phyloP scores from a whole-genome alignment of 2,888 invertebrate species.

The Tetranychus piercei region DNA sequence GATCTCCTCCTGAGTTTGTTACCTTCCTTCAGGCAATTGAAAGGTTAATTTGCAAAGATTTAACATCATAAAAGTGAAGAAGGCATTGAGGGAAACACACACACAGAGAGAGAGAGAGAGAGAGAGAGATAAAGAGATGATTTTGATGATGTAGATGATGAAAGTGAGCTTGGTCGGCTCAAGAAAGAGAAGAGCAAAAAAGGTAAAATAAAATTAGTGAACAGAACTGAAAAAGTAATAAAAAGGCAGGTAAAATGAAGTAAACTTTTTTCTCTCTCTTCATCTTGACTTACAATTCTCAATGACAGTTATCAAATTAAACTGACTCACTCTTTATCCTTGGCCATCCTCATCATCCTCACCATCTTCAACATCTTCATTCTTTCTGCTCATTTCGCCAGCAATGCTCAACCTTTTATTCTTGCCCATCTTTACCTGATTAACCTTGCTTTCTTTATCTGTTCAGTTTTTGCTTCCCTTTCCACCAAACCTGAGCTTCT shows the following conservation, averaged over 20 bases:
- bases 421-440: not conserved
- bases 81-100: no score
- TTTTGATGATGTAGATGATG: not conserved
- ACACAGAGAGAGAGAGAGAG: no score
- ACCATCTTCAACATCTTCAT: no score
- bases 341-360: no score
- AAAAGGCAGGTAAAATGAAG: not conserved
- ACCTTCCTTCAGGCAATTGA: not conserved
- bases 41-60: not conserved
- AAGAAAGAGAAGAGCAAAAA: not conserved
- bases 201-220: not conserved
- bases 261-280: not conserved
- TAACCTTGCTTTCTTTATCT: not conserved
- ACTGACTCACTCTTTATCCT: not conserved
- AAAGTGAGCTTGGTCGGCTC: not conserved
- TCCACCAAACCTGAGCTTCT: no score
- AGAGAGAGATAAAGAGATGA: not conserved
- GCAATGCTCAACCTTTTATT: no score
- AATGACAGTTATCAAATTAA: not conserved
- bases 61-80: not conserved
- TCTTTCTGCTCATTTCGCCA: no score
- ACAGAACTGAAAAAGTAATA: not conserved
- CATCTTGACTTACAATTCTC: not conserved
- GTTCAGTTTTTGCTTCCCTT: not conserved
- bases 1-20: slow-evolving; percentile 1